Evolutionary conservation across 2,888 invertebrate genomes (phyloP), one percentile per base, ranked within the genome.

Genomic region (Apodemia hepburni): DNA sequence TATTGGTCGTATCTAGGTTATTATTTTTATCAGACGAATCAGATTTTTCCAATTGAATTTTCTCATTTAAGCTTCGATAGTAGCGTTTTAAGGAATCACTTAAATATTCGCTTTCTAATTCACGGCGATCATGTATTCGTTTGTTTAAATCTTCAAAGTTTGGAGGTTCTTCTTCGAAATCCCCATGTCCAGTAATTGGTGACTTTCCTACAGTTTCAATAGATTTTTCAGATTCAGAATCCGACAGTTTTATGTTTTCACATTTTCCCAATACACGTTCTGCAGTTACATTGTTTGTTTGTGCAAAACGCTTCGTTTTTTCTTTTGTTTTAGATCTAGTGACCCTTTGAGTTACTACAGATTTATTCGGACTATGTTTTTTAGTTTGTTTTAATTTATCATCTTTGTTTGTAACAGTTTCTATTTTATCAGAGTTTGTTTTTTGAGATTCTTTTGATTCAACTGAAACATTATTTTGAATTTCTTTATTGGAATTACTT

Each of bases 121-220:
- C 73, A 27, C 88, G 74, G 0, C 78, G 78, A 65, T 72, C 63
- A 1, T 81, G 62, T 0, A 63, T 64, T 69, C 78, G 0, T 74
- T 0, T 79, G 77, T 66, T 71, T 61, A 1, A 81, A 64, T 1
- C 63, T 64, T 70, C 80, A 0, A 73, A 63, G 59, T 71, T 70
- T 0, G 85, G 87, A 0, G 87, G 87, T 0, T 65, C 62, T 72
- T 86, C 85, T 15, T 82, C 72, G 0, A 71, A 69, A 57, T 80
- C 78, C 0, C 83, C 84, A 42, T 87, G 87, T 1, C 76, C 88
- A 27, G 77, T 85, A 22, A 87, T 86, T 12, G 76, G 79, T 0
- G 71, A 74, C 12, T 69, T 70, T 2, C 82, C 84, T n/a, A 74
- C 61, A 3, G 84, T 82, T 3, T 71, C 69, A 64, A 87, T 82